Conservation (phyloP, 2,113 vertebrate species). For the Sphaerodactylus townsendi region DNA sequence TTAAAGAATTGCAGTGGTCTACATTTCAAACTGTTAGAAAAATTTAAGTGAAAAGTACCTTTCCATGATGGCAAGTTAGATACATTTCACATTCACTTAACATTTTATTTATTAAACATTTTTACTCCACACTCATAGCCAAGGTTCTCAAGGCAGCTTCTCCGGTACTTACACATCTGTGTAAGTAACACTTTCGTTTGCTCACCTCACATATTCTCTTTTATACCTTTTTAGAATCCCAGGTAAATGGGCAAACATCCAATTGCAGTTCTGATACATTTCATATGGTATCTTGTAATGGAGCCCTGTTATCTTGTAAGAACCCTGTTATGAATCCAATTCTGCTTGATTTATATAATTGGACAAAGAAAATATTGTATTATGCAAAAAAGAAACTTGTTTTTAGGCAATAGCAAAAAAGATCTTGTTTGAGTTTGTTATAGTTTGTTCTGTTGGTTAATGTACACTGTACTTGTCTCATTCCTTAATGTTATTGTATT, state of each 20-base stretch:
- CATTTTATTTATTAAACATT: too few relatives aligned
- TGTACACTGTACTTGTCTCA: slow-evolving; percentile 67
- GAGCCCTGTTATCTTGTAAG: slow-evolving; percentile 20
- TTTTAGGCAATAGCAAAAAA: slow-evolving; percentile 59
- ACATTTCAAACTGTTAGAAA: slow-evolving; percentile 51
- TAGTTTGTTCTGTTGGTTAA: slow-evolving; percentile 62
- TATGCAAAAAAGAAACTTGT: slow-evolving; percentile 65
- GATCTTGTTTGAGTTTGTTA: slow-evolving; percentile 69
- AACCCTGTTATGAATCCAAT: slow-evolving; percentile 48
- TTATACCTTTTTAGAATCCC: not conserved
- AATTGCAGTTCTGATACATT: slow-evolving; percentile 61
- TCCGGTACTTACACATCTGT: slow-evolving; percentile 18
- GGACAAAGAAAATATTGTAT: slow-evolving; percentile 53
- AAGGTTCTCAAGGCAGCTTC: too few relatives aligned
- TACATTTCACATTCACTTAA: not conserved
- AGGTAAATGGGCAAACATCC: not conserved
- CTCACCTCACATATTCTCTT: slow-evolving; percentile 28
- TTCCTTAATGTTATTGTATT: slow-evolving; percentile 65
- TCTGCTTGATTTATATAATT: slow-evolving; percentile 52
- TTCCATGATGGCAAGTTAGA: not conserved
- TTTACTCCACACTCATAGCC: too few relatives aligned
- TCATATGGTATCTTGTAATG: slow-evolving; percentile 57
- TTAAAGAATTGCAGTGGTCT: slow-evolving; percentile 32
- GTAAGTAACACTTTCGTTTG: slow-evolving; percentile 41
- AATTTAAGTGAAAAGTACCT: not conserved